Base-by-base conservation (phyloP, 1,140 invertebrate genomes). In the Aphelinus atriplicis region DNA sequence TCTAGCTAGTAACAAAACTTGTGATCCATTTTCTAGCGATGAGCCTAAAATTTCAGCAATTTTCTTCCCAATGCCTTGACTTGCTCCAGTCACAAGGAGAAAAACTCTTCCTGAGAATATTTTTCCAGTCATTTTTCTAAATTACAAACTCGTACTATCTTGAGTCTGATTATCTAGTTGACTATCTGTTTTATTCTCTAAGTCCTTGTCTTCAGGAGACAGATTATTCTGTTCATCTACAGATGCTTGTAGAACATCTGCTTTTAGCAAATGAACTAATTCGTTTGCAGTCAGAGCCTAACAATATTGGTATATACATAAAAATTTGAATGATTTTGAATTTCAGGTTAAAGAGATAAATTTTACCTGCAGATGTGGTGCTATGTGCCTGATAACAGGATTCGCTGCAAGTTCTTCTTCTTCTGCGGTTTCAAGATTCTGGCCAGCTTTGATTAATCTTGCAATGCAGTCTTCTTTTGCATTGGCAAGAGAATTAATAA, bases 61-160 rank as follows among this genome's bases (percentile, higher is more conserved):
- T 78, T 92, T 90, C 77, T 90, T 89, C 7, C 97, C 97, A 74
- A 98, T 95, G 51, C 97, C 97, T 82, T 93, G 91, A 76, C 95
- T 96, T 0, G 96, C 96, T 47, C 97, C 97, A 7, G 95, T 95
- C 5, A 98, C 87, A 6, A 96, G 10, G 43, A 90, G 81, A 80
- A 89, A 91, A 43, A 89, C 88, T 81, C 89, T 89, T 65, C 87
- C 85, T 47, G 84, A 87, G 80, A 90, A 87, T 68, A 84, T 63
- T 75, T 79, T 64, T 7, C 73, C 45, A 42, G 77, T 69, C 80
- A 80, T 82, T 9, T 48, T 60, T 47, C 53, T 67, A 47, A 56
- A 43, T 71, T 71, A 66, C 9, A 75, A n/a, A 65, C 45, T 48
- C n/a, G 62, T 77, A 2, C 42, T 69, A 42, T 73, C 53, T 77